Evolutionary conservation across 2,113 vertebrate species (phyloP), one percentile per base, ranked within the genome.

Genomic region (Petroica traversi): DNA sequence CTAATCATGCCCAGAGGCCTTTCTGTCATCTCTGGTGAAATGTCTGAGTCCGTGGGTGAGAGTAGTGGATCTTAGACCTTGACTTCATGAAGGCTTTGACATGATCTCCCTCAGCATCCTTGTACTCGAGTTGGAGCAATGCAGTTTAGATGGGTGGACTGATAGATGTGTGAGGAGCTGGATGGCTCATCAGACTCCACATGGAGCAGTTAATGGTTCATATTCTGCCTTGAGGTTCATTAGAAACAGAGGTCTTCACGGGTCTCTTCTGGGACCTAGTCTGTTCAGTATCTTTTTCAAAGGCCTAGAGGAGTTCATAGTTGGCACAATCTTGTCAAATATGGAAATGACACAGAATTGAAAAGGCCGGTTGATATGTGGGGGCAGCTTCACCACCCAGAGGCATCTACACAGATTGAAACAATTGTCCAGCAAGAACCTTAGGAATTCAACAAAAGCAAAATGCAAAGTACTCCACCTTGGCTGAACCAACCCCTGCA

Each of bases 151-250:
- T 51, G 34, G 12, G 19, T 36, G 16, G 11, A 84, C 48, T 69
- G 15, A 40, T 64, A 49, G 33, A 29, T 64, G 7, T 59, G 18
- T 89, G 74, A 64, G 46, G 66, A 34, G 26, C 23, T 48, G n/a
- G 7, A 45, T 79, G n/a, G 52, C 8, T 64, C 1, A 0, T 40
- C n/a, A 57, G 16, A 28, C n/a, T 89, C 36, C 4, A 3, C 2
- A 3, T 43, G 54, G 46, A 68, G 58, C 33, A 34, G 34, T 38
- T 77, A 77, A 29, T 77, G 24, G 36, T 34, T 64, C 33, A 12
- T 54, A 41, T 1, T 5, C 28, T 83, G 20, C 52, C 48, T 79
- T 49, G 33, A 55, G 23, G 13, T 24, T 91, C 26, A 15, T 57
- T 43, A 19, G 33, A 75, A 62, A 19, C 38, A 67, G n/a, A 69